These are phyloP conservation scores for Typhlichthys subterraneus DNA, from an alignment of 2,797 vertebrate genomes.

Conservation along the genomic window DNA sequence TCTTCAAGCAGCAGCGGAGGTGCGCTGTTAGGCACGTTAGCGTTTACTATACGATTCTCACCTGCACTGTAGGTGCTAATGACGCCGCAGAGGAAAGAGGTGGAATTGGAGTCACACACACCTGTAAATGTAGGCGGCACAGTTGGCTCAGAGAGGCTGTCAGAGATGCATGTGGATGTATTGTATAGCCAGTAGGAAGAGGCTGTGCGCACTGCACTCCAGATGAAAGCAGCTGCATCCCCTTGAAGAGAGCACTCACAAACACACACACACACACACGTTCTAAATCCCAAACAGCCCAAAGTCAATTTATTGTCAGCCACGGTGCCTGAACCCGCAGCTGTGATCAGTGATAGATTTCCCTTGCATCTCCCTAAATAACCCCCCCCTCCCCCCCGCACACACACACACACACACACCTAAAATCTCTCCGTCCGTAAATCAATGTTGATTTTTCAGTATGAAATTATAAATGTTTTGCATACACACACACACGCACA, in stretches of 20 bases:
- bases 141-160: background rate
- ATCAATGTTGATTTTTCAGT: slow-evolving; percentile 60
- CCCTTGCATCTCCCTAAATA: slow-evolving; percentile 1
- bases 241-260: slow-evolving; percentile 41
- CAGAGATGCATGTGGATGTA: background rate
- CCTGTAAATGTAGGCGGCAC: too few species aligned
- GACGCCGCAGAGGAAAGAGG: too few species aligned
- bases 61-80: too few species aligned
- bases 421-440: slow-evolving; percentile 35
- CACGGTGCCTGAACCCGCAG: slow-evolving; percentile 46
- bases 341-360: slow-evolving; percentile 41
- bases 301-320: slow-evolving; percentile 47
- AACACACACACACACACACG: slow-evolving; percentile 21
- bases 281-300: slow-evolving; percentile 25
- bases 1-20: too few species aligned
- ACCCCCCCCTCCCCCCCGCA: background rate
- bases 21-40: too few species aligned
- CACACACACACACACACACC: background rate
- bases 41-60: too few species aligned
- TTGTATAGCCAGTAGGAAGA: slow-evolving; percentile 16
- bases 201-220: slow-evolving; percentile 26
- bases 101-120: too few species aligned
- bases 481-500: slow-evolving; percentile 15
- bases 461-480: slow-evolving; percentile 52
- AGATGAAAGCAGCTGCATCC: slow-evolving; percentile 55